Evolutionary conservation across 1,140 invertebrate species (phyloP).

Genomic region (Centruroides sculpturatus): DNA sequence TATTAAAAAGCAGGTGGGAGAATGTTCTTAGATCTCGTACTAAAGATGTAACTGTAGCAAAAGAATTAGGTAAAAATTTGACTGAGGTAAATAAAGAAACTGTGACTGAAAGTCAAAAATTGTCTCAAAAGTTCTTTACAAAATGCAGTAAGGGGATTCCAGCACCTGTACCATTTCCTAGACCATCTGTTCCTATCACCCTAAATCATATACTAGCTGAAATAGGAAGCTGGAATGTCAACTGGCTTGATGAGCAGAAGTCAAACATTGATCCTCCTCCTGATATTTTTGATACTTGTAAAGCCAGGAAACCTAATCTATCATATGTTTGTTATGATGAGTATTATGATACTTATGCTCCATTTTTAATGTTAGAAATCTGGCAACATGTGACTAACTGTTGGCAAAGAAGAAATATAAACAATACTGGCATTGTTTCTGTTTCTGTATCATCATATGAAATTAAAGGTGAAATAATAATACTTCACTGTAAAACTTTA

Average conservation of each 20-base stretch:
- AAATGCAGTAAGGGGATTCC: no score
- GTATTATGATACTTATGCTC: conserved; percentile 9
- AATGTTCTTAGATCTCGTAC: no score
- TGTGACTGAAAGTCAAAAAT: no score
- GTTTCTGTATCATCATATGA: background rate
- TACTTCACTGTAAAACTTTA: background rate
- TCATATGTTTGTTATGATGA: conserved; percentile 4
- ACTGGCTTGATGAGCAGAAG: conserved; percentile 8
- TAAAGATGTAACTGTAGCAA: no score
- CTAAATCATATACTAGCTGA: no score
- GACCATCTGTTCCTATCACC: no score
- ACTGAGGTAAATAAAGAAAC: no score
- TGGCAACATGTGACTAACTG: conserved; percentile 7
- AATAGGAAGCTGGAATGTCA: conserved; percentile 5
- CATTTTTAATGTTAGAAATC: conserved; percentile 7
- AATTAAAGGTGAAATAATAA: background rate
- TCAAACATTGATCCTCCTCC: conserved; percentile 7
- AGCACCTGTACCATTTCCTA: no score
- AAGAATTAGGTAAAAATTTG: no score
- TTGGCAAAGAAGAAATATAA: background rate
- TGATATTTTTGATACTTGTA: background rate
- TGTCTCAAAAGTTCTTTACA: no score
- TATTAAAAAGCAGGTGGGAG: no score
- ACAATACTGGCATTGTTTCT: conserved; percentile 4
- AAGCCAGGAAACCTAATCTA: background rate